A percentile compares a stretch with the other conserved stretches of the same genome.
These are phyloP conservation scores for Xylocopa sonorina DNA, from an alignment of 1,140 invertebrate species.

Conservation along the genomic window DNA sequence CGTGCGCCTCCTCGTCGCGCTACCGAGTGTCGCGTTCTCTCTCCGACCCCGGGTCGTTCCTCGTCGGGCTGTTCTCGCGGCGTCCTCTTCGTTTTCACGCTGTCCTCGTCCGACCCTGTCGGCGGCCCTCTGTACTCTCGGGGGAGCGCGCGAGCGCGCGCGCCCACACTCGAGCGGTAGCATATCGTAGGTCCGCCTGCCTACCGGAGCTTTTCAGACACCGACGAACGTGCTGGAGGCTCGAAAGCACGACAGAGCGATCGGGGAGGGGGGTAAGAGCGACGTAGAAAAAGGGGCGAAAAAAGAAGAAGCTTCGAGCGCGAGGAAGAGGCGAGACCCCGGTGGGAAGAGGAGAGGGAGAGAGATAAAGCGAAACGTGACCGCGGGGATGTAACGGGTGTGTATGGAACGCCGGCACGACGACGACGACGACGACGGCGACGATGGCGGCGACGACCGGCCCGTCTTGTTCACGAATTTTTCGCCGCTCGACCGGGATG, in stretches of 20 bases:
- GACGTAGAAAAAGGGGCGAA: slow-evolving; percentile 5
- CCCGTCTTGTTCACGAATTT: slow-evolving; percentile 47
- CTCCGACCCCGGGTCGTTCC: background rate
- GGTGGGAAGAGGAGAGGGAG: slow-evolving; percentile 23
- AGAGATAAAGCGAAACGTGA: slow-evolving; percentile 50
- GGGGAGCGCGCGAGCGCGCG: slow-evolving; percentile 32
- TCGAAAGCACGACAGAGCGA: slow-evolving; percentile 20
- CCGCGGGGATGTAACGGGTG: slow-evolving; percentile 65
- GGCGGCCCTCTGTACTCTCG: background rate
- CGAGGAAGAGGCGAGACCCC: slow-evolving; percentile 12
- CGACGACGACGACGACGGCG: slow-evolving; percentile 15
- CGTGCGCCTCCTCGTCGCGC: slow-evolving; percentile 10
- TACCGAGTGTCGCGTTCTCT: background rate
- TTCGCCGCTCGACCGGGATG: slow-evolving; percentile 39
- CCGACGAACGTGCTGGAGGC: slow-evolving; percentile 33
- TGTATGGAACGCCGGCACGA: slow-evolving; percentile 34
- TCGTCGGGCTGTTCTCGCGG: slow-evolving; percentile 30
- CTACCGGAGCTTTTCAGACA: slow-evolving; percentile 67
- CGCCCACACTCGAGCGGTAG: slow-evolving; percentile 62
- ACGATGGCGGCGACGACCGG: background rate
- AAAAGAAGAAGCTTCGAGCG: slow-evolving; percentile 24
- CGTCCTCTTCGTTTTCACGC: slow-evolving; percentile 32
- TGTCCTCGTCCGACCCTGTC: slow-evolving; percentile 8
- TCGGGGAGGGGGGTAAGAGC: background rate
- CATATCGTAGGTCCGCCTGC: slow-evolving; percentile 62